These are phyloP conservation scores for Gymnodraco acuticeps DNA, from an alignment of 2,797 vertebrate species.

Conservation along the genomic window DNA sequence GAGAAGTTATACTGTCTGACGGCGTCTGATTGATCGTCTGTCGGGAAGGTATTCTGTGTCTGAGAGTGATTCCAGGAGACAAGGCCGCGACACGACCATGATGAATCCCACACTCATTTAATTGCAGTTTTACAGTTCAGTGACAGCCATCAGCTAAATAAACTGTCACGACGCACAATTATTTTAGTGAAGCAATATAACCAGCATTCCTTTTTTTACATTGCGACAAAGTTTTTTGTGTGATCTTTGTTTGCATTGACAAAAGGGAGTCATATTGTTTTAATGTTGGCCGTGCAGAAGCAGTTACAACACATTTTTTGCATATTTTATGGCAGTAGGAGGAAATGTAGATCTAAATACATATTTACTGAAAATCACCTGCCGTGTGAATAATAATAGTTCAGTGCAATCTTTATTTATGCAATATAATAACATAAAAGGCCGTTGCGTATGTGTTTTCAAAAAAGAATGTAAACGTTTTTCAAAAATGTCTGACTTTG, in stretches of 20 bases:
- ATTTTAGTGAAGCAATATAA: conserved; percentile 39
- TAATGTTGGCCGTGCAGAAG: background rate
- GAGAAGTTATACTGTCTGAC: conserved; percentile 49
- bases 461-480: no score
- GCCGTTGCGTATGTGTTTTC: no score
- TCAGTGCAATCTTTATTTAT: no score
- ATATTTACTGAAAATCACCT: no score
- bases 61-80: conserved; percentile 64
- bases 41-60: conserved; percentile 62
- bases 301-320: background rate
- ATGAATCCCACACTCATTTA: conserved; percentile 72
- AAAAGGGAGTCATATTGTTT: background rate
- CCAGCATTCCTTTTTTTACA: conserved; percentile 23
- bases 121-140: conserved; percentile 76
- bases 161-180: conserved; percentile 69
- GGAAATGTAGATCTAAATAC: no score
- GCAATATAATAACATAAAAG: no score
- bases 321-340: background rate
- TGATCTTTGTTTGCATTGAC: conserved; percentile 1
- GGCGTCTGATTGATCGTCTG: conserved; percentile 56
- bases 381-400: no score
- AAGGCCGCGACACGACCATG: conserved; percentile 62
- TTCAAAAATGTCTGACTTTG: no score
- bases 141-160: conserved; percentile 74
- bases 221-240: conserved; percentile 23